Evolutionary conservation across 92 coral and sea anemone genomes (phyloP), one percentile per base, ranked within the genome.

Genomic region (Scolanthus callimorphus): DNA sequence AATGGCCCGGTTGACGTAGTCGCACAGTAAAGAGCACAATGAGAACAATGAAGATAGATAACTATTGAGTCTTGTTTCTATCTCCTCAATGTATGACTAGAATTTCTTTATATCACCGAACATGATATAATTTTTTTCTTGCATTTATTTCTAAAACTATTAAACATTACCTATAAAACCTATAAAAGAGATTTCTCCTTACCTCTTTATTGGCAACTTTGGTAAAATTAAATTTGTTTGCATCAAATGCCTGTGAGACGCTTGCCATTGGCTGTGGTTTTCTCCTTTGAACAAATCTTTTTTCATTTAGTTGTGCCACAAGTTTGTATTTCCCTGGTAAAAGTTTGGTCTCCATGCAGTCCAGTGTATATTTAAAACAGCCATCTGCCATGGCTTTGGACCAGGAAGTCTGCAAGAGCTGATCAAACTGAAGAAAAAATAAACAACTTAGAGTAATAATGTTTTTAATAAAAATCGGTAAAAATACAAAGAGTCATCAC

Each of bases 121-220:
- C n/a, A n/a, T n/a, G n/a, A n/a, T n/a, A n/a, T n/a, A n/a, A n/a
- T n/a, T n/a, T n/a, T n/a, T n/a, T n/a, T n/a, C n/a, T n/a, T n/a
- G n/a, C n/a, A n/a, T n/a, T n/a, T n/a, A n/a, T n/a, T n/a, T n/a
- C n/a, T n/a, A n/a, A n/a, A n/a, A n/a, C n/a, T n/a, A n/a, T n/a
- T n/a, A n/a, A n/a, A n/a, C n/a, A n/a, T 27, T 10, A 17, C 4
- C 17, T 23, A 8, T 2, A 29, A 0, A 9, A 15, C 20, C 9
- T 11, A 9, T 11, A 55, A 11, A 27, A 2, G 24, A 49, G 57
- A 39, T 48, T 88, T 96, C 90, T 94, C 97, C 51, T 71, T 48
- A 92, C 99, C 90, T 94, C 97, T 55, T 71, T 75, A n/a, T 55
- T 66, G 31, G 52, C 55, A 27, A 94, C 88, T 71, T 94, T 94